Evolutionary conservation across 2,888 invertebrate species (phyloP).

Genomic region (Habrosyne pyritoides): DNA sequence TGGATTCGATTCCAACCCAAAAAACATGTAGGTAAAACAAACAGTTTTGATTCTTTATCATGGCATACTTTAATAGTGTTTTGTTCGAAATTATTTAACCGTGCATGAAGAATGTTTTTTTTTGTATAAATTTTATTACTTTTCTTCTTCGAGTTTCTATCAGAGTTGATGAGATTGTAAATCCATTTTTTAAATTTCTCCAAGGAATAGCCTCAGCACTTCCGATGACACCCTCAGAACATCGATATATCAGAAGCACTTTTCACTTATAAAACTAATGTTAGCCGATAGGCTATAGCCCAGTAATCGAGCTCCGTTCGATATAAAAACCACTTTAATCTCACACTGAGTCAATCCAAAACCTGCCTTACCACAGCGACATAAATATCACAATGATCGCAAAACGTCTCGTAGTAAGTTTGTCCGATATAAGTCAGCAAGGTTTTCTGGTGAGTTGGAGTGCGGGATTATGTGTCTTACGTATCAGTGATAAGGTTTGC

Average conservation of each 20-base stretch:
- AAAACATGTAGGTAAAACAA: no score
- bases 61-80: no score
- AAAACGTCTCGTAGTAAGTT: conserved; percentile 29
- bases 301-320: conserved; percentile 36
- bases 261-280: conserved; percentile 29
- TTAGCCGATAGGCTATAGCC: conserved; percentile 17
- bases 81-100: no score
- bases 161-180: no score
- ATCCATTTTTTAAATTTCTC: no score
- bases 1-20: no score
- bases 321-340: conserved; percentile 15
- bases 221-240: conserved; percentile 16
- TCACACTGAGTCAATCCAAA: conserved; percentile 12
- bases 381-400: conserved; percentile 13
- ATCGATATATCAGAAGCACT: conserved; percentile 16
- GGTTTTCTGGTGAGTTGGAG: conserved; percentile 14
- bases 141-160: no score
- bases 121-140: no score
- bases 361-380: conserved; percentile 6
- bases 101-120: no score
- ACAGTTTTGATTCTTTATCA: no score
- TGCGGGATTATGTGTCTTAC: conserved; percentile 19
- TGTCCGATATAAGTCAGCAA: conserved; percentile 31
- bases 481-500: neutral
- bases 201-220: no score